A percentile compares a stretch with the other conserved stretches of the same genome.
Evolutionary conservation across 2,888 invertebrate genomes (phyloP).

Genomic region (Habrosyne pyritoides): DNA sequence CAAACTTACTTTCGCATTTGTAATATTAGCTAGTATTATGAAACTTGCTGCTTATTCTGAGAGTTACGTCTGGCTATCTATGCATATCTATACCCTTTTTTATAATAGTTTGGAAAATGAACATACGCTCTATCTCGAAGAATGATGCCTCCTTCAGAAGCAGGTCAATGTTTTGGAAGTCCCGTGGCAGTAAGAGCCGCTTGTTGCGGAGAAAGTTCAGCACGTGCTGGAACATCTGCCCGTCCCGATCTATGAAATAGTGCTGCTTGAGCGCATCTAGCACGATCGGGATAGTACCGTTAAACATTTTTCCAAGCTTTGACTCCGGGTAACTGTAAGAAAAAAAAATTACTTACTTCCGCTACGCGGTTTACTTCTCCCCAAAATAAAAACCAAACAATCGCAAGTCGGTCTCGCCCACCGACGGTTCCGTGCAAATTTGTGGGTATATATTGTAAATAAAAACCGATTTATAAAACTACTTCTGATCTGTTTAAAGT

Average conservation of each 20-base stretch:
- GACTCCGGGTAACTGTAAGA: constrained; percentile 95
- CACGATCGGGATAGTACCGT: constrained; percentile 97
- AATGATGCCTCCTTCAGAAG: constrained; percentile 95
- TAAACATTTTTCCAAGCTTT: constrained; percentile 95
- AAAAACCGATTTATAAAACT: too few species aligned
- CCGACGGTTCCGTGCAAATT: too few species aligned
- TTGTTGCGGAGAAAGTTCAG: constrained; percentile 98
- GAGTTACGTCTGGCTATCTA: too few species aligned
- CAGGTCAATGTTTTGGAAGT: constrained; percentile 94
- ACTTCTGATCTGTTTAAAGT: too few species aligned
- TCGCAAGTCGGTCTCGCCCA: too few species aligned
- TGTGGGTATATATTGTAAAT: too few species aligned
- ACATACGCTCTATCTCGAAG: constrained; percentile 93
- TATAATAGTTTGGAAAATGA: too few species aligned
- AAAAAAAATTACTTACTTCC: constrained; percentile 17
- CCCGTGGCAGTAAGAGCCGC: constrained; percentile 92
- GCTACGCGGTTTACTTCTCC: constrained; percentile 3
- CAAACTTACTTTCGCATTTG: too few species aligned
- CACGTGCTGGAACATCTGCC: constrained; percentile 98
- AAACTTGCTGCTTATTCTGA: too few species aligned
- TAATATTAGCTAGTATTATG: too few species aligned
- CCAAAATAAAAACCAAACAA: background rate
- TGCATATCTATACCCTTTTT: too few species aligned
- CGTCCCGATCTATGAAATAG: constrained; percentile 99
- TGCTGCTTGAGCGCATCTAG: constrained; percentile 98